Conservation (phyloP, 2,888 invertebrate genomes). For the Drosophila koepferae region DNA sequence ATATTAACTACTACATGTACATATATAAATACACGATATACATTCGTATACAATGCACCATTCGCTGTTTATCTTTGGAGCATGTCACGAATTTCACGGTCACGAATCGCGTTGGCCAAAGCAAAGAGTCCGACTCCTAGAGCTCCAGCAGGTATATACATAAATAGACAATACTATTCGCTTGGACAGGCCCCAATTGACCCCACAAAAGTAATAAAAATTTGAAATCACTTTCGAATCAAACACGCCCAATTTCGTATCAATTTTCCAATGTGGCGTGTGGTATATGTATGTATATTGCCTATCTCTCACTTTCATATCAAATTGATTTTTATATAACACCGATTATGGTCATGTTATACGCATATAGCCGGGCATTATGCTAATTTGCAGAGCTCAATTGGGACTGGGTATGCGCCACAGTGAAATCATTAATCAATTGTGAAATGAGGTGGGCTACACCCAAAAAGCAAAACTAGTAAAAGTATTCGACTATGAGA, state of each 20-base stretch:
- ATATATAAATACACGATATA: not conserved
- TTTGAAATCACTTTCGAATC: slow-evolving; percentile 72
- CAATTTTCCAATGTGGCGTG: slow-evolving; percentile 9
- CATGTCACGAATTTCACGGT: slow-evolving; percentile 73
- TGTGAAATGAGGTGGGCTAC: slow-evolving; percentile 69
- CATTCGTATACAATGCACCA: slow-evolving; percentile 8
- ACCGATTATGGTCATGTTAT: slow-evolving; percentile 64
- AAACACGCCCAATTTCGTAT: slow-evolving; percentile 66
- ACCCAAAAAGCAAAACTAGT: slow-evolving; percentile 47
- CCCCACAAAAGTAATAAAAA: slow-evolving; percentile 38
- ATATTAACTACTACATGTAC: not conserved
- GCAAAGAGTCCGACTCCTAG: slow-evolving; percentile 5
- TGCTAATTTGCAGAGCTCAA: slow-evolving; percentile 64
- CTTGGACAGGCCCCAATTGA: slow-evolving; percentile 45
- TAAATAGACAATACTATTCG: slow-evolving; percentile 19
- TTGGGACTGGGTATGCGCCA: slow-evolving; percentile 41
- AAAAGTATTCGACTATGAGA: not conserved
- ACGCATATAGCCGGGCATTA: slow-evolving; percentile 70
- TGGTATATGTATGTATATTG: slow-evolving; percentile 3
- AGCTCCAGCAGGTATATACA: not conserved
- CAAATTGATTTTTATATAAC: slow-evolving; percentile 69
- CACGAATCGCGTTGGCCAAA: slow-evolving; percentile 54
- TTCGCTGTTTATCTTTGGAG: slow-evolving; percentile 39
- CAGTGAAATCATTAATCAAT: slow-evolving; percentile 77
- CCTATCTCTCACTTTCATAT: slow-evolving; percentile 68